Conservation (phyloP, 2,888 invertebrate genomes). For the Nomada ruficornis region DNA sequence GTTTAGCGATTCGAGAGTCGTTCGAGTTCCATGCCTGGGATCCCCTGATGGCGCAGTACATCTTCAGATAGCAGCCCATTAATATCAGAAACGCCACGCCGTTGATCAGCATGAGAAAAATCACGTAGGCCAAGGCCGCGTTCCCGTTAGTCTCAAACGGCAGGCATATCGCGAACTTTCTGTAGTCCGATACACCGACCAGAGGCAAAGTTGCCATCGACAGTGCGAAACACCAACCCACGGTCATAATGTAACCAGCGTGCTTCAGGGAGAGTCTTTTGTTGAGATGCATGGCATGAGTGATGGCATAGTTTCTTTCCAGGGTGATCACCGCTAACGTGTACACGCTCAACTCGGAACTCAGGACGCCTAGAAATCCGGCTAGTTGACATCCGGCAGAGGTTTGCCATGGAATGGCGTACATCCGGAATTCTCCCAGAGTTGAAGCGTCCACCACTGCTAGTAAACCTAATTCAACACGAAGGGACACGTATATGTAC, state of each 20-base stretch:
- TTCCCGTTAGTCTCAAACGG: slow-evolving; percentile 95
- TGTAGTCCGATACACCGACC: slow-evolving; percentile 96
- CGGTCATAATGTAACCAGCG: slow-evolving; percentile 95
- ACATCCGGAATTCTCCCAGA: slow-evolving; percentile 97
- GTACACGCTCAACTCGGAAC: slow-evolving; percentile 97
- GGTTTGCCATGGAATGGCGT: slow-evolving; percentile 99
- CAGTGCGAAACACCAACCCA: slow-evolving; percentile 96
- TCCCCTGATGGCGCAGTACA: slow-evolving; percentile 99
- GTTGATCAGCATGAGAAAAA: slow-evolving; percentile 95
- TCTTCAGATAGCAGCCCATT: slow-evolving; percentile 97
- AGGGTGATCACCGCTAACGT: slow-evolving; percentile 98
- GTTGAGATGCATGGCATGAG: slow-evolving; percentile 98
- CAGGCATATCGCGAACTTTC: slow-evolving; percentile 98
- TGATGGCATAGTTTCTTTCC: slow-evolving; percentile 98
- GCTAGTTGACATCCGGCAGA: slow-evolving; percentile 96
- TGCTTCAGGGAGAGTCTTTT: slow-evolving; percentile 95
- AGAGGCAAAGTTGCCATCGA: slow-evolving; percentile 95
- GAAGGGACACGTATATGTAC: too few relatives aligned
- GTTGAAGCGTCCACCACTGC: slow-evolving; percentile 98
- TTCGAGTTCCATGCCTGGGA: slow-evolving; percentile 99
- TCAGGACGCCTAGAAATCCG: slow-evolving; percentile 97
- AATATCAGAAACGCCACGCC: slow-evolving; percentile 97
- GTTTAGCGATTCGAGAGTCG: slow-evolving; percentile 97
- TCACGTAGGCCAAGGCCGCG: slow-evolving; percentile 94
- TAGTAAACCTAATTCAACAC: slow-evolving; percentile 89